Evolutionary conservation across 2,113 vertebrate genomes (phyloP).

Genomic region (Lutjanus erythropterus): DNA sequence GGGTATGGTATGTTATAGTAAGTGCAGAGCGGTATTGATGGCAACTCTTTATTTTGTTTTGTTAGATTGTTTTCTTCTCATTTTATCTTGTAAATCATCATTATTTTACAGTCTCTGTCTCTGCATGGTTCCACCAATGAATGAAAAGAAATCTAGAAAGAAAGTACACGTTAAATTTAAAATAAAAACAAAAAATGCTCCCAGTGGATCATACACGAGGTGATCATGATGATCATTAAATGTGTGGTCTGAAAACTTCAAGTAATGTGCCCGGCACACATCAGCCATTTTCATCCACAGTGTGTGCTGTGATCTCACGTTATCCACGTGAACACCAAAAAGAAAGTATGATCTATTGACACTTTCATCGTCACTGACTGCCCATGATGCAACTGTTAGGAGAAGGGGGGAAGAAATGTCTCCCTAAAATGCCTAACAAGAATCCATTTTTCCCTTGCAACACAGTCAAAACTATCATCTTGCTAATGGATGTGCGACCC

Average conservation of each 20-base stretch:
- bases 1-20: constrained; percentile 56
- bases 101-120: constrained; percentile 18
- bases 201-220: constrained; percentile 16
- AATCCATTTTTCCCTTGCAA: neutral
- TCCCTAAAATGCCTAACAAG: constrained; percentile 9
- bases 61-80: constrained; percentile 43
- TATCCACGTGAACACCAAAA: constrained; percentile 39
- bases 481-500: constrained; percentile 24
- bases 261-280: constrained; percentile 64
- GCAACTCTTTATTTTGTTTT: constrained; percentile 80
- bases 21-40: constrained; percentile 59
- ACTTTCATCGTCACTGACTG: constrained; percentile 15
- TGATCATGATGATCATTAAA: constrained; percentile 40
- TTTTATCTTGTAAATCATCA: neutral
- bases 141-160: constrained; percentile 25
- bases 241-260: constrained; percentile 44
- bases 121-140: constrained; percentile 39
- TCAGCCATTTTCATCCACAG: constrained; percentile 28
- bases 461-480: constrained; percentile 29
- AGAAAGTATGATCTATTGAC: constrained; percentile 6
- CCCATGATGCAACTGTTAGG: neutral
- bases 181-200: neutral
- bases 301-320: constrained; percentile 61
- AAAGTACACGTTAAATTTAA: constrained; percentile 33
- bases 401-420: neutral